phyloP scores from a whole-genome alignment of 2,113 vertebrate genomes.

The Rhadina sibilatrix region DNA sequence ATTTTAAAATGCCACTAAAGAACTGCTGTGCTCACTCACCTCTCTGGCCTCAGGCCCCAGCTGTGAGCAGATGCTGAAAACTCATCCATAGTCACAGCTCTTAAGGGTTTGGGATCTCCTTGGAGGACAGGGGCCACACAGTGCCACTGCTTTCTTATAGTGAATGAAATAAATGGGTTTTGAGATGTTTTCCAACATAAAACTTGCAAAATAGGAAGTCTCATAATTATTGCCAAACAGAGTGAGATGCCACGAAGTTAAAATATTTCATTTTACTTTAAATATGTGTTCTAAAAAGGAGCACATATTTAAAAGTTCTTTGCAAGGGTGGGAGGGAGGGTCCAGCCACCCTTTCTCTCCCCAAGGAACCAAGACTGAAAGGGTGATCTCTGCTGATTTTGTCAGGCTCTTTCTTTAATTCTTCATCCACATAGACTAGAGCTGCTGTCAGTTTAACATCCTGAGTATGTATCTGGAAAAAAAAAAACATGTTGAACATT shows the following conservation, averaged over 20 bases:
- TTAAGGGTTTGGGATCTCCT: neutral
- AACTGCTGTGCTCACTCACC: neutral
- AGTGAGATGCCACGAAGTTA: neutral
- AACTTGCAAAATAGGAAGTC: conserved; percentile 20
- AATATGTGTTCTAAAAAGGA: neutral
- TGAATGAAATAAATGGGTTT: neutral
- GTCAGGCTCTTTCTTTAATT: neutral
- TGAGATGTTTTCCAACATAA: neutral
- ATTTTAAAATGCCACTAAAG: neutral
- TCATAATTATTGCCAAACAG: neutral
- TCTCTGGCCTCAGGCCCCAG: neutral
- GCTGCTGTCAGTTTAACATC: neutral
- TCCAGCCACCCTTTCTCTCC: neutral
- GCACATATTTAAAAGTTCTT: neutral
- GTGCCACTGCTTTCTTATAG: neutral
- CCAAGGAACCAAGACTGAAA: neutral
- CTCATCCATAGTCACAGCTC: neutral
- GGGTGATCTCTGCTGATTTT: neutral
- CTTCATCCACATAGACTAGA: neutral
- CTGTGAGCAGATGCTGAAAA: neutral
- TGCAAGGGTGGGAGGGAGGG: neutral
- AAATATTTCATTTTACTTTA: neutral
- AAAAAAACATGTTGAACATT: neutral
- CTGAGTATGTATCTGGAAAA: neutral
- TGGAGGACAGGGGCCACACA: too few relatives aligned